These are phyloP conservation scores for Allygus modestus DNA, from an alignment of 2,888 invertebrate species.

Conservation along the genomic window DNA sequence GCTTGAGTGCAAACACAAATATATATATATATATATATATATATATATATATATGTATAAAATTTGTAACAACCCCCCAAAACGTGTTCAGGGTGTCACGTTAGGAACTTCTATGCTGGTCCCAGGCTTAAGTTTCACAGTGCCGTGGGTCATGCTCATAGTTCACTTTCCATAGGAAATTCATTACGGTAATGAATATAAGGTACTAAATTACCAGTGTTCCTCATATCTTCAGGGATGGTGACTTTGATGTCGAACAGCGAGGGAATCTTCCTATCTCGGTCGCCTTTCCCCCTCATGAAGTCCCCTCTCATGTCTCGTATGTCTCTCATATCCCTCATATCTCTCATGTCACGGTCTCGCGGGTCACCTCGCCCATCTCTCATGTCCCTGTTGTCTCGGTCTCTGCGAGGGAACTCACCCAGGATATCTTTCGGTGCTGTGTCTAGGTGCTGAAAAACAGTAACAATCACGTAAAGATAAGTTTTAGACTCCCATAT, in stretches of 20 bases:
- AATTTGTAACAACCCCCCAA: too few relatives aligned
- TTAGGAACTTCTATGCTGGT: too few relatives aligned
- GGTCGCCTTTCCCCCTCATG: slow-evolving; percentile 18
- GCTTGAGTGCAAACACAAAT: too few relatives aligned
- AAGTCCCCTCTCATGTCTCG: slow-evolving; percentile 45
- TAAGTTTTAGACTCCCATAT: not conserved
- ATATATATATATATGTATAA: too few relatives aligned
- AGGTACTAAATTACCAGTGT: slow-evolving; percentile 60
- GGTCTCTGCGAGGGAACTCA: slow-evolving; percentile 84
- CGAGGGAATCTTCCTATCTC: slow-evolving; percentile 73
- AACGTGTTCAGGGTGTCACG: too few relatives aligned
- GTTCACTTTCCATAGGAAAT: too few relatives aligned
- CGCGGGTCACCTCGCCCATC: slow-evolving; percentile 16
- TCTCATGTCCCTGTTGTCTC: slow-evolving; percentile 33
- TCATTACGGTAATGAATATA: too few relatives aligned
- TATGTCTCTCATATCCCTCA: slow-evolving; percentile 46
- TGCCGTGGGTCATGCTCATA: too few relatives aligned
- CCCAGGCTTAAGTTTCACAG: too few relatives aligned
- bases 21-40: too few relatives aligned
- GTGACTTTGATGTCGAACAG: slow-evolving; percentile 74
- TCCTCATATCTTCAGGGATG: slow-evolving; percentile 66
- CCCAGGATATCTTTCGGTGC: slow-evolving; percentile 94
- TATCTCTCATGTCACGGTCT: slow-evolving; percentile 20
- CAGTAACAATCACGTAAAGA: not conserved
- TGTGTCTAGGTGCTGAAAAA: slow-evolving; percentile 87